Evolutionary conservation across 2,797 vertebrate genomes (phyloP).

Genomic region (Gymnothorax reevesii): DNA sequence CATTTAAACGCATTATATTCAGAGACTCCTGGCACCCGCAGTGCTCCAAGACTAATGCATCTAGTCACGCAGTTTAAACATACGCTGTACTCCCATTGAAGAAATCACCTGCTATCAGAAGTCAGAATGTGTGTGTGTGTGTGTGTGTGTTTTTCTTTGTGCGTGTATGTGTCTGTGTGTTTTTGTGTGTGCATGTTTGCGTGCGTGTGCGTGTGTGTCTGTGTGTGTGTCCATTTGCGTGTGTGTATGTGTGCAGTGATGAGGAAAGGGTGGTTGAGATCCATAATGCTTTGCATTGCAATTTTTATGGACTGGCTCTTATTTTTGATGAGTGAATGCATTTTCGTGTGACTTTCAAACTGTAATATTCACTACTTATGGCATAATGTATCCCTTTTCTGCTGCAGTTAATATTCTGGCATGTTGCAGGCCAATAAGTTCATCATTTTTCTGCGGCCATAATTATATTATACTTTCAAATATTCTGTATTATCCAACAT

Average conservation of each 20-base stretch:
- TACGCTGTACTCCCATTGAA: constrained; percentile 22
- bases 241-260: neutral
- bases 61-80: constrained; percentile 20
- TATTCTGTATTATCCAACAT: neutral
- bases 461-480: constrained; percentile 38
- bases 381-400: constrained; percentile 44
- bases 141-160: neutral
- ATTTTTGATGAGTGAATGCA: constrained; percentile 57
- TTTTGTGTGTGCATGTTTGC: neutral
- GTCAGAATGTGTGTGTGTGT: constrained; percentile 3
- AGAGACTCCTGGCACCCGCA: constrained; percentile 17
- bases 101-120: constrained; percentile 33
- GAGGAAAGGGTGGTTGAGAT: constrained; percentile 17
- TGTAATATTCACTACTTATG: constrained; percentile 57
- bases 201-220: neutral
- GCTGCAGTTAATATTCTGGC: constrained; percentile 32
- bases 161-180: neutral
- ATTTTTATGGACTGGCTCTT: constrained; percentile 48
- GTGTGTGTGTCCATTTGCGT: neutral
- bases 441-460: constrained; percentile 33
- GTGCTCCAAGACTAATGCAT: constrained; percentile 7
- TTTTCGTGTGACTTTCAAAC: constrained; percentile 56
- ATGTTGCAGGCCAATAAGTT: constrained; percentile 33
- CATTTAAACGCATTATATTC: constrained; percentile 19
- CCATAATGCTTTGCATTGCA: constrained; percentile 56